Base-by-base conservation (phyloP, 1,140 invertebrate genomes). In the Forficula auricularia region DNA sequence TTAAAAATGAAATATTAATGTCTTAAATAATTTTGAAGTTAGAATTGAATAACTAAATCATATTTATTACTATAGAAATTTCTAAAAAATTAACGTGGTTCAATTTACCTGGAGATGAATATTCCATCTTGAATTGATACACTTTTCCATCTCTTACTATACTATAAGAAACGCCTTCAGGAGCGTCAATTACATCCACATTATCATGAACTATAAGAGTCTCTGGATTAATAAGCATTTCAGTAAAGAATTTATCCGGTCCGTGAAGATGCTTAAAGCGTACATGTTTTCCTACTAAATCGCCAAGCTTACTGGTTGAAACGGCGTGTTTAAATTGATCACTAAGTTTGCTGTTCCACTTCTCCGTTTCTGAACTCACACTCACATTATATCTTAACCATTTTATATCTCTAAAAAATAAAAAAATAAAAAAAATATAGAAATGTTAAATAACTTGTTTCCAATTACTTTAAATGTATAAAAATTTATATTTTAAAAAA, bases 161-260 rank as follows among this genome's bases (percentile, higher is more conserved):
- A 40, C 67, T 68, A 44, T 79, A 79, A 27, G 75, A 66, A 9
- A 65, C 62, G 3, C 61, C 60, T 48, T 77, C 68, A 37, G 72
- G 66, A 0, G 70, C 62, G 35, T 78, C 68, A 12, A 66, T 68
- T 2, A 82, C 69, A 48, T 83, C 77, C n/a, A 83, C 67, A 48
- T 82, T 83, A 45, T 84, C 77, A 50, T 81, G 76, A 2, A 78
- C 66, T 16, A 82, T 62, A 43, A 71, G 79, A 10, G 82, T 68
- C 15, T 77, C 63, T 8, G 75, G 65, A 0, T 72, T 62, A n/a
- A 71, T 64, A 8, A 83, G 52, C 0, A 73, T 66, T 57, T 80
- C 71, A 1, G 63, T 43, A 8, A 48, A 13, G 2, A 48, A 22
- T 44, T 64, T 65, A 3, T 55, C 52, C 10, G 48, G 50, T 20